Evolutionary conservation across 2,797 vertebrate genomes (phyloP), one percentile per base, ranked within the genome.

Genomic region (Falco berigora): DNA sequence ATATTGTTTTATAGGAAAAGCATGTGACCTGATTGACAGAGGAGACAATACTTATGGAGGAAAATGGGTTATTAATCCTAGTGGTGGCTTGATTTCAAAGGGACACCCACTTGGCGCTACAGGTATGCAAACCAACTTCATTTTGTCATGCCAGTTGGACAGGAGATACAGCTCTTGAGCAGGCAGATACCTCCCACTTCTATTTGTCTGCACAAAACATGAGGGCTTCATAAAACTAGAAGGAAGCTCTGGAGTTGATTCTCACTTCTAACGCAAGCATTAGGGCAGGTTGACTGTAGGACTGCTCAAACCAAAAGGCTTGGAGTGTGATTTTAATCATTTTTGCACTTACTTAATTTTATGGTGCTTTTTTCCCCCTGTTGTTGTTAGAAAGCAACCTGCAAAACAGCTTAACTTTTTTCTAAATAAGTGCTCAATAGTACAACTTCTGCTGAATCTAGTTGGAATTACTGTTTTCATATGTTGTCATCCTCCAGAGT

Each of bases 1-100:
- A 67, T 91, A 12, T 24, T 97, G 55, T 95, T 95, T 83, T 90
- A 5, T 80, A 99, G 99, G 99, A 88, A 97, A 95, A 98, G 99
- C 99, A 7, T 98, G 98, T 90, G 98, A 98, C 50, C 97, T 99
- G 96, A 98, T 99, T 30, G 99, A 99, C 96, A 98, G 98, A 97
- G 99, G 99, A 92, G 99, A 99, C 98, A 99, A 99, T 86, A 99
- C 99, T 2, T 99, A 99, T 0, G 99, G 99, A 94, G 99, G 99
- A 75, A 99, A 99, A 96, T 99, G 99, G 98, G 99, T 99, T 73
- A 75, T 99, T 93, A 99, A 99, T 97, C 99, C 99, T 36, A 99
- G 99, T 6, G 99, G 99, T 32, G 99, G 99, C 58, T 98, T 99
- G 97, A 99, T 99, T 98, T 99, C 99, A 34, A 99, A 99, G 97